phyloP scores from a whole-genome alignment of 1,140 invertebrate genomes.

The honey bee (Apis mellifera) region Amel_HAv3.1 CM009931.2:11994501-11995000 shows the following conservation, averaged over 20 bases:
- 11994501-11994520: too few relatives aligned
- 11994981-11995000: not conserved
- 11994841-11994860: conserved; percentile 6
- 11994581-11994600: too few relatives aligned
- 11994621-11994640: too few relatives aligned
- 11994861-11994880: conserved; percentile 9
- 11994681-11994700: not conserved
- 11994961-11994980: not conserved
- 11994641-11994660: too few relatives aligned
- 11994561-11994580: too few relatives aligned
- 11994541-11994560: too few relatives aligned
- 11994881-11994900: conserved; percentile 23
- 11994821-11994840: conserved; percentile 32
- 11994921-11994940: conserved; percentile 38
- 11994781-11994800: conserved; percentile 41
- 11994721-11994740: conserved; percentile 27
- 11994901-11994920: conserved; percentile 33
- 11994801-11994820: conserved; percentile 6
- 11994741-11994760: conserved; percentile 25
- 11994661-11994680: too few relatives aligned
- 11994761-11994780: conserved; percentile 24
- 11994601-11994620: too few relatives aligned
- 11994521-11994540: too few relatives aligned
- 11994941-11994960: conserved; percentile 17
- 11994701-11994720: not conserved